Base-by-base conservation (phyloP, 1,140 invertebrate genomes). In the Galleria mellonella region DNA sequence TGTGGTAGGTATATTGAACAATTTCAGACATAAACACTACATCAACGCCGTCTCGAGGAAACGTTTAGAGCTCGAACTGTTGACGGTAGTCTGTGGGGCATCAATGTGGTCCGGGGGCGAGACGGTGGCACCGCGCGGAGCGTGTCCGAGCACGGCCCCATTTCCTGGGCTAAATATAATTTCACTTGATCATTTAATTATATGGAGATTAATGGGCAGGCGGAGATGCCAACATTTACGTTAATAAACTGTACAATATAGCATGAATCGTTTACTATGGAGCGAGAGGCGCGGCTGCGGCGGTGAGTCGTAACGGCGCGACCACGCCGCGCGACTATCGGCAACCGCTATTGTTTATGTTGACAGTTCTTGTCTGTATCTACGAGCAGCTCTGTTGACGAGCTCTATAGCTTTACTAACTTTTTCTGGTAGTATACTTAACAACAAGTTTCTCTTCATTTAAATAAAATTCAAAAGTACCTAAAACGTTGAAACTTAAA, bases 111-210 rank as follows among this genome's bases (percentile, higher is more conserved):
- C 60, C 52, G 54, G 42, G 35, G 40, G 52, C 52, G 55, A 62
- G 61, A 36, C 58, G 66, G 55, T 23, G 17, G 57, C 62, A 55
- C 53, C 51, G 52, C 62, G 69, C 65, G 68, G 62, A 3, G 17
- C 17, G 17, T 23, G 30, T 10, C 9, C 6, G 35, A 37, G 56
- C 70, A 51, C 70, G 74, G 62, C 76, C 76, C 69, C 76, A 62
- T 77, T 83, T 79, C 70, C 69, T 62, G 60, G 45, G 72, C 75
- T 83, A 83, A 79, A 83, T 79, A 79, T 83, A 83, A 76, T 72
- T 75, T 83, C 70, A 79, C 73, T 82, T 78, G 79, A 79, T 82
- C 77, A 82, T 82, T 79, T 83, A 76, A 83, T 83, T 83, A 83
- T 79, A 77, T 82, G 69, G 69, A 82, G 76, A 83, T 83, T 79